These are phyloP conservation scores for Oasisia sp. DNA, from an alignment of 2,888 invertebrate species.

Conservation along the genomic window DNA sequence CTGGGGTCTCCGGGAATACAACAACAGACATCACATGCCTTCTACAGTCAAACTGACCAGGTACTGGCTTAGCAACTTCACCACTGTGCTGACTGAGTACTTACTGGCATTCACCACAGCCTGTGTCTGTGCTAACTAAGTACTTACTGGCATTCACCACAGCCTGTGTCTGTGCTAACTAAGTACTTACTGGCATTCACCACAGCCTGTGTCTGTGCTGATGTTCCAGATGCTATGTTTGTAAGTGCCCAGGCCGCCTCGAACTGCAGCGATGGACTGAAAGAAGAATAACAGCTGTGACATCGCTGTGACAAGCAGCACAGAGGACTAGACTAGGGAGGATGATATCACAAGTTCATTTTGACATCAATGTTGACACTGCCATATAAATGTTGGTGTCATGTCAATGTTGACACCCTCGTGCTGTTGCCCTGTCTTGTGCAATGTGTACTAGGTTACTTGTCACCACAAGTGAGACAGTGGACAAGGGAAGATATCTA, in stretches of 20 bases:
- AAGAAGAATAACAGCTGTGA: slow-evolving; percentile 26
- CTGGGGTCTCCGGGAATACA: too few relatives aligned
- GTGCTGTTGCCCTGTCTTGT: too few relatives aligned
- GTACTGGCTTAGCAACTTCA: neutral
- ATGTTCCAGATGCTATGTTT: slow-evolving; percentile 95
- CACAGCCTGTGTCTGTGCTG: slow-evolving; percentile 90
- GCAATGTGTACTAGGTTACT: slow-evolving; percentile 65
- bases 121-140: neutral
- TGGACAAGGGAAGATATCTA: slow-evolving; percentile 69
- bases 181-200: slow-evolving; percentile 75
- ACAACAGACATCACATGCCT: slow-evolving; percentile 76
- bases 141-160: neutral
- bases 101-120: neutral
- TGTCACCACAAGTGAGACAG: slow-evolving; percentile 87
- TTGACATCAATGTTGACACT: neutral
- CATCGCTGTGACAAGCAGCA: too few relatives aligned
- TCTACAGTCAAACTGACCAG: slow-evolving; percentile 96
- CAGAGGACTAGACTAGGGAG: too few relatives aligned
- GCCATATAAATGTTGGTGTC: too few relatives aligned
- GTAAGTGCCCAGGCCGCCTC: slow-evolving; percentile 98
- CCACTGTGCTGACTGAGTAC: neutral
- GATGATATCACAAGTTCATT: neutral
- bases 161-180: neutral
- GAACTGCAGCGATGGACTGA: slow-evolving; percentile 85
- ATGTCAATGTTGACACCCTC: too few relatives aligned